A percentile compares a stretch with the other conserved stretches of the same genome.
These are phyloP conservation scores for Criorhina ranunculi DNA, from an alignment of 2,888 invertebrate genomes.

Conservation along the genomic window DNA sequence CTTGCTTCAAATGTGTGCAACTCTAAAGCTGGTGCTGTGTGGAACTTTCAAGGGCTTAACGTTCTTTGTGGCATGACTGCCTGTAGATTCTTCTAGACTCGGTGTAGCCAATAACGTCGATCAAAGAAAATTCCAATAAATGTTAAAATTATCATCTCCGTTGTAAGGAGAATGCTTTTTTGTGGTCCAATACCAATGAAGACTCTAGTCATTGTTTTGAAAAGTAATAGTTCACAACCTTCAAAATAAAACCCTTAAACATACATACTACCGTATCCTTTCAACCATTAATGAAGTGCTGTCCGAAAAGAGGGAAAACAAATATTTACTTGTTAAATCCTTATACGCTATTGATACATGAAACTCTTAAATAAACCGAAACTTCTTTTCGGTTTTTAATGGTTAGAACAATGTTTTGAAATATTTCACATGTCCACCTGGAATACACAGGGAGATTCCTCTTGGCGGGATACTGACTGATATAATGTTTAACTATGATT, in stretches of 20 bases:
- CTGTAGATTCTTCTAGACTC: no score
- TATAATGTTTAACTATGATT: neutral
- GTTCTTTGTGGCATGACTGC: no score
- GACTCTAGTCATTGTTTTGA: neutral
- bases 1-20: no score
- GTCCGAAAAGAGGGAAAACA: constrained; percentile 14
- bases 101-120: neutral
- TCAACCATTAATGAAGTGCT: constrained; percentile 22
- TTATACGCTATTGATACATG: neutral
- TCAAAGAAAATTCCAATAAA: neutral
- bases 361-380: constrained; percentile 47
- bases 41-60: no score
- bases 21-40: no score
- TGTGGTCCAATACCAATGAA: neutral
- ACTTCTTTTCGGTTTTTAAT: constrained; percentile 51
- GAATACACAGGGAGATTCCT: constrained; percentile 44
- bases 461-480: constrained; percentile 44
- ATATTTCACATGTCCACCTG: constrained; percentile 69
- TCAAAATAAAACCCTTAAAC: neutral
- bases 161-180: neutral
- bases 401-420: constrained; percentile 45
- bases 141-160: neutral
- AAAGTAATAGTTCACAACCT: constrained; percentile 5
- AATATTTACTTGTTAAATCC: constrained; percentile 46
- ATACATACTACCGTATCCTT: constrained; percentile 26